Evolutionary conservation across 2,888 invertebrate species (phyloP).

Genomic region (Diadromus collaris): DNA sequence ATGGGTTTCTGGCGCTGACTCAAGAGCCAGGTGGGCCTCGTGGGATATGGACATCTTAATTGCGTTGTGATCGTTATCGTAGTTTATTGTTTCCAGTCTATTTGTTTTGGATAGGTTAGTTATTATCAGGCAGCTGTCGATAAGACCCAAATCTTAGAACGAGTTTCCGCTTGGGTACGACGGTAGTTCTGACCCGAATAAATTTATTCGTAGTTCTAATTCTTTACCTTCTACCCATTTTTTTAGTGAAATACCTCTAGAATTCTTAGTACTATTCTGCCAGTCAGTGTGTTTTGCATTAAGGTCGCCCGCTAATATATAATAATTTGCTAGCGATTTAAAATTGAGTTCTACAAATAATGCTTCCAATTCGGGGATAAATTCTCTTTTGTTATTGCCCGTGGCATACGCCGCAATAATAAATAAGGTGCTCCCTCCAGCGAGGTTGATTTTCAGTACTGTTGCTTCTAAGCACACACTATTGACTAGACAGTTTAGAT

Average conservation of each 20-base stretch:
- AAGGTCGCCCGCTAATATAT: conserved; percentile 48
- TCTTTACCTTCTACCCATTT: conserved; percentile 1
- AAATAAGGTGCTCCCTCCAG: conserved; percentile 21
- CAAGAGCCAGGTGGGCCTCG: not conserved
- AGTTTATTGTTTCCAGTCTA: conserved; percentile 36
- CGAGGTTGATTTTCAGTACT: conserved; percentile 22
- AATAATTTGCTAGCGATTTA: conserved; percentile 22
- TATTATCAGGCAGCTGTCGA: conserved; percentile 39
- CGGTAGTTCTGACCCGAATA: not conserved
- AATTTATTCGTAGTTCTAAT: not conserved
- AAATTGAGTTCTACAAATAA: conserved; percentile 38
- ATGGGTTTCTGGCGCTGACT: not conserved
- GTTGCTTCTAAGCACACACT: conserved; percentile 26
- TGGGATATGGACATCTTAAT: conserved; percentile 23
- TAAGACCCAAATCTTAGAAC: conserved; percentile 35
- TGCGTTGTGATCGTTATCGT: conserved; percentile 51
- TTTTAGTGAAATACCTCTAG: conserved; percentile 20
- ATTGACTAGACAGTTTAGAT: not conserved
- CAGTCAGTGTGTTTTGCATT: conserved; percentile 49
- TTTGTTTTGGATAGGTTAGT: conserved; percentile 5
- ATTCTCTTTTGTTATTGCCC: conserved; percentile 5
- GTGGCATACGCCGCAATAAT: conserved; percentile 50
- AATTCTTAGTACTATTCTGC: conserved; percentile 36
- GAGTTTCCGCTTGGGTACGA: conserved; percentile 29
- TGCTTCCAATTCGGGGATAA: conserved; percentile 31